Base-by-base conservation (phyloP, 2,797 vertebrate genomes). In the Lepilemur septentrionalis region DNA sequence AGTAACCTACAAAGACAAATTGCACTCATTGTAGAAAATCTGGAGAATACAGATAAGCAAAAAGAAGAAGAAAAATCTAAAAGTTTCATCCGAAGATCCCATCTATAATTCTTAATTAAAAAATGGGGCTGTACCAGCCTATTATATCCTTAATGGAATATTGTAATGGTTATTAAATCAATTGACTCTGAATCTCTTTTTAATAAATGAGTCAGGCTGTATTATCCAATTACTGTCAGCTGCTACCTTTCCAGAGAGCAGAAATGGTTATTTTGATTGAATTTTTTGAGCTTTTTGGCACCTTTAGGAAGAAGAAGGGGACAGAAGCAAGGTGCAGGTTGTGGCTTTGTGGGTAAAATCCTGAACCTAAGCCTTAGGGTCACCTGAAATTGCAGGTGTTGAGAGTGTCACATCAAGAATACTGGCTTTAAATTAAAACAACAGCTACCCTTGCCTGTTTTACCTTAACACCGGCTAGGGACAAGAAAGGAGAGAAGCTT, bases 81-180 rank as follows among this genome's bases (percentile, higher is more conserved):
- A 94, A 84, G 67, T 88, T 94, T 84, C 59, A 73, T 83, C 30
- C 12, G 18, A 93, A 82, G 83, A 92, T 87, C 30, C 65, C 67
- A 73, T 91, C 98, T 97, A 97, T 98, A 98, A 98, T 93, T 98
- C 98, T 98, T 98, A 98, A 98, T 98, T 46, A 25, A 76, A 98
- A 98, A 97, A 98, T 95, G 98, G 96, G 96, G 87, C 96, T 98
- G 96, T 95, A 97, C 98, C 97, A 98, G 97, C 97, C 97, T 98
- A 97, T 98, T 98, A 98, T 98, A 97, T 97, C 97, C 98, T 98
- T 98, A 98, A 98, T 98, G 98, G 98, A 98, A 98, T 98, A 98
- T 98, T 98, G 98, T 98, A 98, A 98, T 98, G 98, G 98, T 98
- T 98, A 98, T 98, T 98, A 99, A 98, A 98, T 98, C 98, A 98